These are phyloP conservation scores for Drosophila multiciliata DNA, from an alignment of 2,888 invertebrate species.

Conservation along the genomic window DNA sequence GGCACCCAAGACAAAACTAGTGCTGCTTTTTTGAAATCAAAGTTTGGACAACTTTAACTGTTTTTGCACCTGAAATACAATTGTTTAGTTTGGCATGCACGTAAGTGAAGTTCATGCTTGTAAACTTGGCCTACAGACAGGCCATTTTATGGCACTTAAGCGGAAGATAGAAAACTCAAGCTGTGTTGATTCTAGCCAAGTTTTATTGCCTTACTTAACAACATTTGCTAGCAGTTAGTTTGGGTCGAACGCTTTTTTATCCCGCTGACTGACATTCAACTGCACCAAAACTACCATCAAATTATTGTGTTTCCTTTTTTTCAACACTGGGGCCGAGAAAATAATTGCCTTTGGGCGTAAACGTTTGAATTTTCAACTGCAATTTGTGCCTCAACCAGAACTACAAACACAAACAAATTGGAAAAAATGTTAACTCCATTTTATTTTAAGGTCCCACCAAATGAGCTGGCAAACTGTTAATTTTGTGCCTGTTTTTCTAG, in stretches of 20 bases:
- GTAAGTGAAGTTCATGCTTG: constrained; percentile 42
- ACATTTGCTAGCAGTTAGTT: constrained; percentile 69
- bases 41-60: constrained; percentile 31
- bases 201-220: constrained; percentile 69
- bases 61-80: constrained; percentile 54
- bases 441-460: constrained; percentile 28
- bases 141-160: constrained; percentile 15
- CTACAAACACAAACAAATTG: not conserved
- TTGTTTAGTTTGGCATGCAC: constrained; percentile 59
- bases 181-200: constrained; percentile 31
- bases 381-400: constrained; percentile 17
- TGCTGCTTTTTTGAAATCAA: constrained; percentile 12
- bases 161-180: constrained; percentile 13
- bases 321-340: not conserved
- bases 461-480: constrained; percentile 38
- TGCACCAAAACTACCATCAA: constrained; percentile 39
- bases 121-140: constrained; percentile 10
- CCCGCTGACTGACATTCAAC: constrained; percentile 21
- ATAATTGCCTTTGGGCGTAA: constrained; percentile 35
- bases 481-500: constrained; percentile 18
- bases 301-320: constrained; percentile 41
- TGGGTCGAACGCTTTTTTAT: constrained; percentile 30
- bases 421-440: constrained; percentile 12
- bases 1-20: constrained; percentile 25
- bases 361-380: constrained; percentile 33